These are phyloP conservation scores for Limnephilus lunatus DNA, from an alignment of 2,888 invertebrate species.

Conservation along the genomic window DNA sequence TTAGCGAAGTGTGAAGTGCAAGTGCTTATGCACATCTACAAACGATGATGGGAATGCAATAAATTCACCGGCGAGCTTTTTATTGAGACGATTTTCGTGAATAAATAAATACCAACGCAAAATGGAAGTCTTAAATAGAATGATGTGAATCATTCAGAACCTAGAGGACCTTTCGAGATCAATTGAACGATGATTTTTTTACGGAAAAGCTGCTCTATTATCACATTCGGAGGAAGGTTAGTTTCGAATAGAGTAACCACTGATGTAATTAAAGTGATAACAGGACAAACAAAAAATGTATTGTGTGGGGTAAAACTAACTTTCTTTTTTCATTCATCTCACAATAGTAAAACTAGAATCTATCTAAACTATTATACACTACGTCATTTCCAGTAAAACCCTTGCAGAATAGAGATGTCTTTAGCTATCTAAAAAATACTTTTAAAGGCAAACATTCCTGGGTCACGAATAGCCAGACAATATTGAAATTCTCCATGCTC, in stretches of 20 bases:
- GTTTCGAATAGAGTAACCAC: not conserved
- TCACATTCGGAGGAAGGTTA: not conserved
- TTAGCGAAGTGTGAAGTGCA: not conserved
- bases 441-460: not conserved
- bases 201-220: not conserved
- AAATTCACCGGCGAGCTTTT: not conserved
- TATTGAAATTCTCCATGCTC: not conserved
- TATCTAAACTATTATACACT: too few relatives aligned
- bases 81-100: not conserved
- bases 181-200: not conserved
- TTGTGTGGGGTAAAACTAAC: too few relatives aligned
- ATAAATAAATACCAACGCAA: not conserved
- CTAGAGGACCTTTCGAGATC: not conserved
- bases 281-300: not conserved
- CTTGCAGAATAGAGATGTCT: not conserved
- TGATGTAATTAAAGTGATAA: not conserved
- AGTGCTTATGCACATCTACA: not conserved
- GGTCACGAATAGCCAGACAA: not conserved
- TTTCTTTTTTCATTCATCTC: too few relatives aligned
- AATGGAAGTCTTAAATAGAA: not conserved
- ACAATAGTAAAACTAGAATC: too few relatives aligned
- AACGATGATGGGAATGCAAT: not conserved
- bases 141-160: not conserved
- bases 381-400: too few relatives aligned
- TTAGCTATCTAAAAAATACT: not conserved